Evolutionary conservation across 2,888 invertebrate species (phyloP), one percentile per base, ranked within the genome.

Genomic region (Linnaemya tessellans): DNA sequence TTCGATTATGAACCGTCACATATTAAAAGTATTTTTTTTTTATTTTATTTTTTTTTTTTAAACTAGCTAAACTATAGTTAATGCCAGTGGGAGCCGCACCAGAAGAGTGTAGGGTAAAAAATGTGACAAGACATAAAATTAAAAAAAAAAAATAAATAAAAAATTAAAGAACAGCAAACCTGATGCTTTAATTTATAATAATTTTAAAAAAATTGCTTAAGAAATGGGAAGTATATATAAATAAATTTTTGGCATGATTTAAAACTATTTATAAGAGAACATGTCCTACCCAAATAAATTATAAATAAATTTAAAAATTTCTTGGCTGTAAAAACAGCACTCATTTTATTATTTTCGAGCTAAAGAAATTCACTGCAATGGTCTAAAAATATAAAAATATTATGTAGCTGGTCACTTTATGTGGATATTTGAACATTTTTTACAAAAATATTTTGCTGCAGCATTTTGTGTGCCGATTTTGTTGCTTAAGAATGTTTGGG

Each of bases 1-100:
- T 77, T 82, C 46, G 62, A 77, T 54, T 56, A 64, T 56, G 64
- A 64, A 38, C 30, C 38, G 38, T 38, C 54, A 81, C 22, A 64
- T 77, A 82, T 64, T 70, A 82, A 75, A 75, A 70, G 70, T 25
- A n/a, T n/a, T n/a, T n/a, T n/a, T n/a, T n/a, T n/a, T n/a, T n/a
- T 64, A 20, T 77, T 62, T 51, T 30, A 30, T 74, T 25, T 15
- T 67, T 68, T 78, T 67, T 54, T 54, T 46, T 54, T 58, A 77
- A 71, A 38, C 56, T 49, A 77, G 49, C 65, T 18, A 71, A 77
- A 51, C 13, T 58, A 71, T 64, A 65, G 38, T 58, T 77, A 58
- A 70, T 58, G 56, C 10, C 58, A 54, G 43, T 15, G 13, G 41
- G 49, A 38, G 15, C 22, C 43, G 3, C 51, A 22, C 5, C 15